phyloP scores from a whole-genome alignment of 2,113 vertebrate species.

The Hiodon tergisus region DNA sequence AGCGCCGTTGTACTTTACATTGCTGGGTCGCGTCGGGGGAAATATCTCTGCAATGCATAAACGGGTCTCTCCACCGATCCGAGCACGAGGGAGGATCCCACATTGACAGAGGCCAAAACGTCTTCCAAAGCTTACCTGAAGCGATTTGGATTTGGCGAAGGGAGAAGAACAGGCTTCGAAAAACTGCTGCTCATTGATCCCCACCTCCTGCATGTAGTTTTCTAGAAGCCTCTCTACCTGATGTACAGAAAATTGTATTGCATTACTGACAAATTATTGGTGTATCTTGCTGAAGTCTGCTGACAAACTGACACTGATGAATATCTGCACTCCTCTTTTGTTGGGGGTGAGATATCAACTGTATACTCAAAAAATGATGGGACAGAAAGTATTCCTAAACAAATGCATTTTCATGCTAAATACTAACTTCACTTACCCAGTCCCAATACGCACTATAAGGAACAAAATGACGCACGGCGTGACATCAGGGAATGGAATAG shows the following conservation, averaged over 20 bases:
- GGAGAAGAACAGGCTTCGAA: slow-evolving; percentile 85
- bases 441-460: not conserved
- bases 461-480: no score
- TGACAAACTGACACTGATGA: not conserved
- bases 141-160: slow-evolving; percentile 78
- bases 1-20: no score
- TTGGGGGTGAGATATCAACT: not conserved
- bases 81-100: no score
- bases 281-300: no score
- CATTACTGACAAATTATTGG: no score
- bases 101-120: not conserved
- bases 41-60: no score
- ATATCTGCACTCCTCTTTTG: not conserved
- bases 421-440: not conserved
- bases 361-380: not conserved
- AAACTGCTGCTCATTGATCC: slow-evolving; percentile 93
- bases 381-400: not conserved
- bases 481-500: no score
- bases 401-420: not conserved
- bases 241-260: slow-evolving; percentile 14
- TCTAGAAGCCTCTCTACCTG: slow-evolving; percentile 90
- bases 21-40: no score
- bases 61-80: no score
- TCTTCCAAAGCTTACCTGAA: slow-evolving; percentile 67
- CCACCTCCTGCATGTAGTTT: slow-evolving; percentile 88